Evolutionary conservation across 2,113 vertebrate genomes (phyloP).

Genomic region (Alectura lathami): DNA sequence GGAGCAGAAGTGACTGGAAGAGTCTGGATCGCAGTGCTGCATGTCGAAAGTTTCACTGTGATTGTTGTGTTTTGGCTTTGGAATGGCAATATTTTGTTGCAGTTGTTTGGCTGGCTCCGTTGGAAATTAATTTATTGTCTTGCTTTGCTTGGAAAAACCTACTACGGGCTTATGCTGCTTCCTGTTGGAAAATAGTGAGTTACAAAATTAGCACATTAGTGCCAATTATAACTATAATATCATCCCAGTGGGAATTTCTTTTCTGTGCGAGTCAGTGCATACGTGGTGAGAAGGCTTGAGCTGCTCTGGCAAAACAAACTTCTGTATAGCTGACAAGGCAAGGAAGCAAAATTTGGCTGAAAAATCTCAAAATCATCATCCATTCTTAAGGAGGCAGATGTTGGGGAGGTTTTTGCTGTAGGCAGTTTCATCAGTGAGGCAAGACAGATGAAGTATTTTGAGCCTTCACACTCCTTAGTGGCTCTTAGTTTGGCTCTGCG

Average conservation of each 20-base stretch:
- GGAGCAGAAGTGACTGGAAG: constrained; percentile 1
- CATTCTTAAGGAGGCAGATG: background rate
- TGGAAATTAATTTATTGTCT: constrained; percentile 54
- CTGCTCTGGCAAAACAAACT: background rate
- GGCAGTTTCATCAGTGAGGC: background rate
- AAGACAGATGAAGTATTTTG: constrained; percentile 25
- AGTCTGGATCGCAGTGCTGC: background rate
- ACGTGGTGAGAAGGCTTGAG: background rate
- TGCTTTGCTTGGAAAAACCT: constrained; percentile 49
- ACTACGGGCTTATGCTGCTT: constrained; percentile 25
- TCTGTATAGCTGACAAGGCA: constrained; percentile 16
- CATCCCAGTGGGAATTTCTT: background rate
- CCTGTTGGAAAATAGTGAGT: constrained; percentile 54
- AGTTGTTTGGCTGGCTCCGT: constrained; percentile 16
- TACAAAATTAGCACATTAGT: constrained; percentile 54
- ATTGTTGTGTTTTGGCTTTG: constrained; percentile 23
- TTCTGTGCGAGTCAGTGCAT: background rate
- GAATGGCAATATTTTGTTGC: constrained; percentile 42
- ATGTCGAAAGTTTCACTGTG: background rate
- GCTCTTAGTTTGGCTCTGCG: background rate
- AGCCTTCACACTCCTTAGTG: constrained; percentile 19
- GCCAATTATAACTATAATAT: constrained; percentile 45
- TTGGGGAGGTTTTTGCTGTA: background rate
- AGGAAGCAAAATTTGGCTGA: background rate
- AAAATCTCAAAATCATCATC: constrained; percentile 2